A percentile compares a stretch with the other conserved stretches of the same genome.
Evolutionary conservation across 2,888 invertebrate genomes (phyloP).

Genomic region (Salticus scenicus): DNA sequence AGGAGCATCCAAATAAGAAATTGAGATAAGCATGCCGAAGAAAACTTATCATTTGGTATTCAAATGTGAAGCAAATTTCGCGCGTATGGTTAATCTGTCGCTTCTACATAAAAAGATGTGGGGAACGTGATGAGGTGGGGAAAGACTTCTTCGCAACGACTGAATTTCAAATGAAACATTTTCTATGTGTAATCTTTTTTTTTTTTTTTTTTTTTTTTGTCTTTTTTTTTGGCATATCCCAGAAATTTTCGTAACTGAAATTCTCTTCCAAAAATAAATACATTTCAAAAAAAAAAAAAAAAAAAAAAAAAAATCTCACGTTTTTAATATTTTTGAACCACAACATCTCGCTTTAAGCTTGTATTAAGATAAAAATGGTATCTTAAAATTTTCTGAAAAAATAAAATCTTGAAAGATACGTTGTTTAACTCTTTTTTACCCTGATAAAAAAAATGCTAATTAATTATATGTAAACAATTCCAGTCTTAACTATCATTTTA

Average conservation of each 20-base stretch:
- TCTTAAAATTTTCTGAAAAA: constrained; percentile 2
- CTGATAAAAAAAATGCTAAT: no score
- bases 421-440: no score
- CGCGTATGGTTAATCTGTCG: constrained; percentile 13
- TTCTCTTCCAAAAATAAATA: neutral
- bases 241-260: neutral
- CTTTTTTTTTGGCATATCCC: neutral
- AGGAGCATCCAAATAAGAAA: neutral
- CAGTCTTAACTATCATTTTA: no score
- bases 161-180: constrained; percentile 14
- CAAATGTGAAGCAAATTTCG: constrained; percentile 3
- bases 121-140: neutral
- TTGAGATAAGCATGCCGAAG: constrained; percentile 1
- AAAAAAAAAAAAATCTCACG: neutral
- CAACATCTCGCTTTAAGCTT: neutral
- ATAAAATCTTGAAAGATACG: constrained; percentile 62
- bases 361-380: neutral
- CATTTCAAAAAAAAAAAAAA: neutral
- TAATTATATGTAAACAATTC: no score
- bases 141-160: neutral
- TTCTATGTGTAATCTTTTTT: neutral
- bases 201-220: neutral
- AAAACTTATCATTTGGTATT: constrained; percentile 10
- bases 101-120: neutral
- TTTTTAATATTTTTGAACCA: constrained; percentile 1